Evolutionary conservation across 2,113 vertebrate species (phyloP).

Genomic region (Nesoenas mayeri): DNA sequence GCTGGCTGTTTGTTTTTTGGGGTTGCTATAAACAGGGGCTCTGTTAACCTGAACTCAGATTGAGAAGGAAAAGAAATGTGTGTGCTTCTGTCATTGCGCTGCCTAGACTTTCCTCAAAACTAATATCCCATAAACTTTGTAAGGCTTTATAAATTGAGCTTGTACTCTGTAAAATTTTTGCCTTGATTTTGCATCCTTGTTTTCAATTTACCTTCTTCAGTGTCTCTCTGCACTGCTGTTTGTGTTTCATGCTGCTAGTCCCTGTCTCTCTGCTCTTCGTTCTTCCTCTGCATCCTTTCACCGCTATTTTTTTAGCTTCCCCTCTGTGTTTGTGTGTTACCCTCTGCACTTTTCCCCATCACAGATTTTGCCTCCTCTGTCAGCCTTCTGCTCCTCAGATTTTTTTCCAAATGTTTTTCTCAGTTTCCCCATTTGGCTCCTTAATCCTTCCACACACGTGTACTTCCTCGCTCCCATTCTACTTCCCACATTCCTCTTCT

Average conservation of each 20-base stretch:
- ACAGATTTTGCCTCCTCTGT: slow-evolving; percentile 33
- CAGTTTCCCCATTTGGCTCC: slow-evolving; percentile 28
- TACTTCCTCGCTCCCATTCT: neutral
- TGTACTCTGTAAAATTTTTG: neutral
- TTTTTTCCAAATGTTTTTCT: slow-evolving; percentile 46
- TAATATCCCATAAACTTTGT: neutral
- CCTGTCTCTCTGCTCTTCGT: neutral
- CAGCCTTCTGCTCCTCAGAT: slow-evolving; percentile 31
- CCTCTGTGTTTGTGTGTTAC: neutral
- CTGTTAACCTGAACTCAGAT: neutral
- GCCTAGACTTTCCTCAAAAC: neutral
- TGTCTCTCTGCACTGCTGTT: neutral
- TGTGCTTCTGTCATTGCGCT: neutral
- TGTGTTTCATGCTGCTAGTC: neutral
- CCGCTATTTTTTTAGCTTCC: neutral
- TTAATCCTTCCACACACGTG: neutral
- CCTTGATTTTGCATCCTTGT: neutral
- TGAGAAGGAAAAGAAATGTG: neutral
- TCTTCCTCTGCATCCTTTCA: neutral
- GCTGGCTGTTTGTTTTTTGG: slow-evolving; percentile 9
- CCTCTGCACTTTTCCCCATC: neutral
- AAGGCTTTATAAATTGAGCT: neutral
- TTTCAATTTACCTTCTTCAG: neutral
- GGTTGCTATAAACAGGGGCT: neutral
- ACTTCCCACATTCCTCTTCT: neutral